Evolutionary conservation across 2,113 vertebrate species (phyloP).

Genomic region (Megaceryle torquata): DNA sequence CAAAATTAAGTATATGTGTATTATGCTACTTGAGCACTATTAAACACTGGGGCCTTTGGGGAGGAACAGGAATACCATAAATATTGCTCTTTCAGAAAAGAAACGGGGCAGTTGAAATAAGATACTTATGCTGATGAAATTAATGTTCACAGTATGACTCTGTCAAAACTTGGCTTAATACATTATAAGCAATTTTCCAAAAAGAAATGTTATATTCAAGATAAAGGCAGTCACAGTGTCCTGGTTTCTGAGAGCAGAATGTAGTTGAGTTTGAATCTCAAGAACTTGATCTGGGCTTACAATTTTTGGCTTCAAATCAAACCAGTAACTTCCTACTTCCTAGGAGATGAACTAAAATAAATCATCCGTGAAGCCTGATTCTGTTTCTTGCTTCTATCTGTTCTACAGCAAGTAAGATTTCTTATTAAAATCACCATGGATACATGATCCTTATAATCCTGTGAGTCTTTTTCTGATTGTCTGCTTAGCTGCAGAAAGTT

Average conservation of each 20-base stretch:
- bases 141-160: not conserved
- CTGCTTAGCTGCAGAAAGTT: constrained; percentile 41
- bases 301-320: constrained; percentile 41
- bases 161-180: not conserved
- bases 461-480: not conserved
- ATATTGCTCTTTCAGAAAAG: not conserved
- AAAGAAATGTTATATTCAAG: not conserved
- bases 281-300: constrained; percentile 34
- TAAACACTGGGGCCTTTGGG: not conserved
- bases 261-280: not conserved
- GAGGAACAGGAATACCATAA: not conserved
- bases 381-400: constrained; percentile 39
- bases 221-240: not conserved
- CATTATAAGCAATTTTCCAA: not conserved
- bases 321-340: constrained; percentile 28
- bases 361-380: constrained; percentile 20
- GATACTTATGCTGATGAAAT: constrained; percentile 4
- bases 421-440: constrained; percentile 65
- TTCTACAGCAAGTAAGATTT: constrained; percentile 44
- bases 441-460: constrained; percentile 58
- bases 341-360: constrained; percentile 50
- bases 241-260: not conserved
- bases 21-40: not conserved
- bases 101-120: not conserved
- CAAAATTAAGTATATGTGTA: not conserved